Conservation (phyloP, 2,888 invertebrate genomes). For the Megaustenia siamemsis region DNA sequence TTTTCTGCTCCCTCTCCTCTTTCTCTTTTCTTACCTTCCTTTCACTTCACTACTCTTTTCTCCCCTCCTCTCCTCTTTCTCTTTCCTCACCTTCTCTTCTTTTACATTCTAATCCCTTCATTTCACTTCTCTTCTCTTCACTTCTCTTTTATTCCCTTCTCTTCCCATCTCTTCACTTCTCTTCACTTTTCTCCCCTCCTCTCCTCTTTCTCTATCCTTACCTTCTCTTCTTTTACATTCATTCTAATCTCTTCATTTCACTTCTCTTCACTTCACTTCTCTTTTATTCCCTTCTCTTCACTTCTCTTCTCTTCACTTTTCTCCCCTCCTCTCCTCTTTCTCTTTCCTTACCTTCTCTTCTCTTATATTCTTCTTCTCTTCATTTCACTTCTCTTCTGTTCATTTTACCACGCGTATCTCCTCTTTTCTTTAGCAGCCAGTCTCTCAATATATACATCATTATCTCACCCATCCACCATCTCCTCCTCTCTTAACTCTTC, state of each 20-base stretch:
- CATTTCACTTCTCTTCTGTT: background rate
- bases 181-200: too few species aligned
- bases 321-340: background rate
- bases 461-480: background rate
- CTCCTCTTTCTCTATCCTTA: too few species aligned
- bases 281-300: background rate
- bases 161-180: background rate
- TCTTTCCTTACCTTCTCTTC: background rate
- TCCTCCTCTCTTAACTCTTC: too few species aligned
- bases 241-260: background rate
- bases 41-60: too few species aligned
- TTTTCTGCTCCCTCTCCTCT: too few species aligned
- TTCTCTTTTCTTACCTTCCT: background rate
- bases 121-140: too few species aligned
- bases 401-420: background rate
- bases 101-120: too few species aligned
- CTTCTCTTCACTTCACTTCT: background rate
- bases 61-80: too few species aligned
- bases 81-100: too few species aligned
- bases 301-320: background rate
- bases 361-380: background rate
- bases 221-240: background rate
- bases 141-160: too few species aligned
- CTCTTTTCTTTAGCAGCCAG: background rate
- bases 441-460: too few species aligned